Base-by-base conservation (phyloP, 53 echinoderm and acorn worm genomes). In the Astropecten irregularis region DNA sequence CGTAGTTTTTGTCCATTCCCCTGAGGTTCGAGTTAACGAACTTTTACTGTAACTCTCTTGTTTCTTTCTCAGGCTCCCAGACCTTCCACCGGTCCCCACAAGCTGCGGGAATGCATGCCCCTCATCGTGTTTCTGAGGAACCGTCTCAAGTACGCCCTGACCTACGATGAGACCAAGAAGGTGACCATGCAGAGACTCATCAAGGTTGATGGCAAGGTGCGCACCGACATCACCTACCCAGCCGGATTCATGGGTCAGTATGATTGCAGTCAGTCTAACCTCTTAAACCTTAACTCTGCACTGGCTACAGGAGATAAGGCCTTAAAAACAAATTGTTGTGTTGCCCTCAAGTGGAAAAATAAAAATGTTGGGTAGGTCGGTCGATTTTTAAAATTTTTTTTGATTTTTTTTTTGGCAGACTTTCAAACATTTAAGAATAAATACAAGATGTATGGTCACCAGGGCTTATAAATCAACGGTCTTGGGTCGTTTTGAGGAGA, bases 181-280 rank as follows among this genome's bases (percentile, higher is more conserved):
- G 90, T 97, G 65, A 90, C 89, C 51, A 97, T 94, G 94, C 97
- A 97, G 89, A 84, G 97, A 26, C 92, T 94, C 47, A 88, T 97
- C 83, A 97, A 97, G 92, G 92, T 97, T 49, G 97, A 97, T 70
- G 94, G 94, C 94, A 97, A 97, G 74, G 94, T 97, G 58, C 91
- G 97, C 65, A 97, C 97, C 8, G 97, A 94, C 71, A 90, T 96
- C 87, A 92, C 82, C 77, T 96, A 87, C 68, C 97, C 97, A 13
- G 86, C 93, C 21, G 97, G 97, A 29, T 94, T 91, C 92, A 96
- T 96, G 97, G 97, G 97, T 96, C 39, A 81, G 93, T n/a, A n/a
- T 86, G 40, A 42, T 11, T 11, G 42, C 42, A 8, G 42, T 42
- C 42, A 42, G 42, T 42, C 2, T 2, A 3, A 3, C 56, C 69